These are phyloP conservation scores for Myanophis thanlyinensis DNA, from an alignment of 2,113 vertebrate genomes.

Conservation along the genomic window DNA sequence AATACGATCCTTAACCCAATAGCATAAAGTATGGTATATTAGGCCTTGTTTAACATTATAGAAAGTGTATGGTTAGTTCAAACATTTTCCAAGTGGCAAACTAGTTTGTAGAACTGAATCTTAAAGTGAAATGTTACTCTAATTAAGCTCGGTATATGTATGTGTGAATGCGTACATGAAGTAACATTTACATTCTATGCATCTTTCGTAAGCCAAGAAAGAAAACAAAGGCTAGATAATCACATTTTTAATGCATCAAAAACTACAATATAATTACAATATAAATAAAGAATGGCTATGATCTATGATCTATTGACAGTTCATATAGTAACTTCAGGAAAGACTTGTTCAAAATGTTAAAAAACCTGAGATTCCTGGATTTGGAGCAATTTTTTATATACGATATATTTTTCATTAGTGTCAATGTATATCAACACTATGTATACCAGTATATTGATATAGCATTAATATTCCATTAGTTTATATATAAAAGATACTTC, in stretches of 20 bases:
- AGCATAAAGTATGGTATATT: background rate
- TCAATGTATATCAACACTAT: too few relatives aligned
- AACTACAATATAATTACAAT: background rate
- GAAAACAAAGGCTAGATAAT: background rate
- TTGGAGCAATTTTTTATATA: background rate
- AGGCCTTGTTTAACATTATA: background rate
- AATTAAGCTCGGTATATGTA: background rate
- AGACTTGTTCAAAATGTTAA: too few relatives aligned
- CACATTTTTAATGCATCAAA: background rate
- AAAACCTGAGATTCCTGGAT: background rate
- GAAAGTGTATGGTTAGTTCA: background rate
- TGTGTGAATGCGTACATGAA: background rate
- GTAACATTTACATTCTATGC: background rate
- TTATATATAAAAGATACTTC: background rate
- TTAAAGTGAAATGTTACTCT: background rate
- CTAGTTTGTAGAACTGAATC: background rate
- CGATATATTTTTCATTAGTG: background rate
- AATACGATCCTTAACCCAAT: background rate
- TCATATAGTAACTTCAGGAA: too few relatives aligned
- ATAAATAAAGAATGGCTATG: background rate
- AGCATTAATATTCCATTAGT: too few relatives aligned
- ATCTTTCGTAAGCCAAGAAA: background rate
- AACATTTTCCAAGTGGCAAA: too few relatives aligned
- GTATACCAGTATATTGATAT: too few relatives aligned
- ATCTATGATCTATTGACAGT: too few relatives aligned